Evolutionary conservation across 2,797 vertebrate species (phyloP).

Genomic region (Bothrops alternatus): DNA sequence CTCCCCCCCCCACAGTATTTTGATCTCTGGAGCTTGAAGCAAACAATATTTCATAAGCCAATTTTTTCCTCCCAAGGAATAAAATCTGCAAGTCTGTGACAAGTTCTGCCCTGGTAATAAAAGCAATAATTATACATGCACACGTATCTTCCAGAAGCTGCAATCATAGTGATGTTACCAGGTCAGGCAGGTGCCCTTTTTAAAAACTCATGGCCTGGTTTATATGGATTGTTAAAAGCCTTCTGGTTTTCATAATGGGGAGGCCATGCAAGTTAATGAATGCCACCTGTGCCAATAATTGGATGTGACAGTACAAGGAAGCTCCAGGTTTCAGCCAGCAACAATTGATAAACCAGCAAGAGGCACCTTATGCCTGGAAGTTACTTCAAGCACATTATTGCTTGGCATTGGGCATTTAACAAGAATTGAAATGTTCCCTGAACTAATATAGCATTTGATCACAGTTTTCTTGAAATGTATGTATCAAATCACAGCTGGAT

Average conservation of each 20-base stretch:
- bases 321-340: background rate
- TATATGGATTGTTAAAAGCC: background rate
- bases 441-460: background rate
- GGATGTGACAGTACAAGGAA: background rate
- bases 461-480: background rate
- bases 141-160: background rate
- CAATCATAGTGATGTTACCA: background rate
- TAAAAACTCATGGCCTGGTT: background rate
- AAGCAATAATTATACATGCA: background rate
- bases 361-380: slow-evolving; percentile 18
- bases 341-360: slow-evolving; percentile 3
- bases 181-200: background rate
- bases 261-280: background rate
- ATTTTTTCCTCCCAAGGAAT: slow-evolving; percentile 3
- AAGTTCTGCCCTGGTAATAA: background rate
- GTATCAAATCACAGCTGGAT: background rate
- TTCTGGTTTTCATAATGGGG: background rate
- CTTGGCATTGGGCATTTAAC: slow-evolving; percentile 1
- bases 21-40: slow-evolving; percentile 34
- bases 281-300: background rate
- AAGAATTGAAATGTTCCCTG: background rate
- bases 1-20: background rate
- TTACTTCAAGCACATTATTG: background rate
- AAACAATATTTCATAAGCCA: slow-evolving; percentile 23
- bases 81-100: background rate